Conservation (phyloP, 2,113 vertebrate genomes). For the Hemibagrus wyckioides region DNA sequence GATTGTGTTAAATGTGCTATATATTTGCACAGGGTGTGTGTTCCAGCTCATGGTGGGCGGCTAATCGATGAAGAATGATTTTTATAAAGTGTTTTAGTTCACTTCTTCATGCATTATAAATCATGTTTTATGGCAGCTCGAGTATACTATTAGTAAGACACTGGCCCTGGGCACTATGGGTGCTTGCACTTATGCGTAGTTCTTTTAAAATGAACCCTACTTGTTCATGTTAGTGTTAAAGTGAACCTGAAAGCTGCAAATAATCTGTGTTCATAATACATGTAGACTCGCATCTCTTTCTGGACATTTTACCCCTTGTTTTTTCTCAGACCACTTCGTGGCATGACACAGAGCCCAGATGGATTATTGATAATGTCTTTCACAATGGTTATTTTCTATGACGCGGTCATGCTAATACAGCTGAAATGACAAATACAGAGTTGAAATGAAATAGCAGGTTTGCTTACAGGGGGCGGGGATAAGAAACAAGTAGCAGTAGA, state of each 20-base stretch:
- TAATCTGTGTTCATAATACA: not conserved
- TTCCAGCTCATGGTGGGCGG: not conserved
- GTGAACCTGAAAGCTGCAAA: not conserved
- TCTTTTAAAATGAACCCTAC: not conserved
- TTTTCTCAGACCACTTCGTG: not conserved
- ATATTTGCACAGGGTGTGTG: slow-evolving; percentile 13
- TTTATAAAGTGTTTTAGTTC: slow-evolving; percentile 34
- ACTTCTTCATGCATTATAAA: slow-evolving; percentile 11
- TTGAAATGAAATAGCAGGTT: not conserved
- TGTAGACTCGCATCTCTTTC: not conserved
- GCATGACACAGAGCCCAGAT: not conserved
- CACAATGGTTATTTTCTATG: not conserved
- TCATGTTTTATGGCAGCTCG: slow-evolving; percentile 18
- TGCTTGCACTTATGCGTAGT: not conserved
- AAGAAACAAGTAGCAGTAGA: not conserved
- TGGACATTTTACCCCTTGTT: not conserved
- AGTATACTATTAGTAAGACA: not conserved
- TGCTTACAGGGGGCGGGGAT: not conserved
- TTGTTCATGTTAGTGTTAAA: not conserved
- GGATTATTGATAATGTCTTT: not conserved
- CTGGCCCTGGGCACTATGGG: not conserved
- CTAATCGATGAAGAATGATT: slow-evolving; percentile 25
- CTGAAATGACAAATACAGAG: not conserved
- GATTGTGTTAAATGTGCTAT: not conserved
- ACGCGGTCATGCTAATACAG: not conserved